Percentiles rank a stretch among this genome's conserved stretches.
Conservation (phyloP, 2,888 invertebrate species). For the Homarus gammarus region DNA sequence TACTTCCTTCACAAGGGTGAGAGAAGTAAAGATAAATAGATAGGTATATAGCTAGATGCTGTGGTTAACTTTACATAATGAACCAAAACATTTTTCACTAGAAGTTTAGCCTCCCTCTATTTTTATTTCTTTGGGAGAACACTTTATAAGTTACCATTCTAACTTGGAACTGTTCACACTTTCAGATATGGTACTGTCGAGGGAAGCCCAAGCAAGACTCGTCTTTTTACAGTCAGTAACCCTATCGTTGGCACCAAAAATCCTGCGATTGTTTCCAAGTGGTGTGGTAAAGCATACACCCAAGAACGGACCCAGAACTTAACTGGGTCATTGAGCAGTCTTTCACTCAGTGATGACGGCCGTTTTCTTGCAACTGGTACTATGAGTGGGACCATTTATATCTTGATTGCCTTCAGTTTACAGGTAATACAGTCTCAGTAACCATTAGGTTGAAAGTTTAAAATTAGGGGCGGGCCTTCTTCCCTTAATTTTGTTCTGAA, state of each 20-base stretch:
- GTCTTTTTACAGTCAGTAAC: constrained; percentile 85
- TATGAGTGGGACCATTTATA: constrained; percentile 93
- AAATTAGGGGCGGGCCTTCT: no score
- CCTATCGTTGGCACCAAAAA: constrained; percentile 84
- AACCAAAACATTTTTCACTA: background rate
- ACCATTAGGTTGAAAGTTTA: no score
- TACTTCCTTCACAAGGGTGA: no score
- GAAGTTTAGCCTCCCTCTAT: background rate
- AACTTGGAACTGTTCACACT: background rate
- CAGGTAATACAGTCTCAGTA: no score
- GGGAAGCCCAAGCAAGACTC: constrained; percentile 83
- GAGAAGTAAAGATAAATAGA: no score
- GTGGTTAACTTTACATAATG: background rate
- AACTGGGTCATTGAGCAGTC: constrained; percentile 88
- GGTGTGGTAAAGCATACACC: constrained; percentile 82
- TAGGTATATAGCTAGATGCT: no score
- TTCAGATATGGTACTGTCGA: constrained; percentile 86
- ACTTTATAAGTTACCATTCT: constrained; percentile 7
- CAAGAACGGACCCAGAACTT: constrained; percentile 47
- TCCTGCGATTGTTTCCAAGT: constrained; percentile 87
- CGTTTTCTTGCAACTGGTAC: constrained; percentile 94
- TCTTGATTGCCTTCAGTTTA: constrained; percentile 94
- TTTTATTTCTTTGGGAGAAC: background rate
- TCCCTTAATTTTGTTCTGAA: no score
- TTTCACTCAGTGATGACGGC: constrained; percentile 94